Evolutionary conservation across 1,140 invertebrate genomes (phyloP), one percentile per base, ranked within the genome.

Genomic region (Sminthurinus signatus): DNA sequence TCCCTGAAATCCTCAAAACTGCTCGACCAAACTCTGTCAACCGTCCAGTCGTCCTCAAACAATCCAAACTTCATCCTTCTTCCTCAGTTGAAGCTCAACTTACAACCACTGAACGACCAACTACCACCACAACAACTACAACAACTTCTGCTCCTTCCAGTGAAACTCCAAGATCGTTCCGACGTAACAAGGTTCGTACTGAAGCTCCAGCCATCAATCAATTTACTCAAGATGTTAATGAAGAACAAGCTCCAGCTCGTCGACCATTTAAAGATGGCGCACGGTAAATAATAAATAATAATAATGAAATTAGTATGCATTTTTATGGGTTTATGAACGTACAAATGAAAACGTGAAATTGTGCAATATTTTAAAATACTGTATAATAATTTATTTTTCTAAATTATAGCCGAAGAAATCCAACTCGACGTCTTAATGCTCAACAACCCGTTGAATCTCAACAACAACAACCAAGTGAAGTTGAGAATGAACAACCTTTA

Each of bases 41-140:
- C 59, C 27, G 48, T 14, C 70, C 67, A 23, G 61, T 72, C 43
- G 52, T 72, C 2, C 29, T 72, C 29, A 72, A 72, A 48, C 52
- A 62, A 31, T 67, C 64, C 19, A 65, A 48, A 31, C 28, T 72
- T 5, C 17, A 56, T 19, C 15, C 48, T 10, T 43, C 57, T 23
- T 56, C 57, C 5, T 58, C 67, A 15, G 39, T 21, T 39, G 59
- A 60, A 29, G 23, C 21, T 19, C 59, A 29, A 8, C 12, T 56
- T 3, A 3, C 51, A 8, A 39, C 54, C 23, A 56, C 54, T 15
- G 27, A 54, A 43, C 14, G 39, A 60, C 54, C 14, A 8, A n/a
- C 23, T 15, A 43, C 25, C 25, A 4, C 8, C 17, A 66, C 62
- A 27, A 61, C 64, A 1, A 66, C 58, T 10, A 65, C 59, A 1